Conservation (phyloP, 1,140 invertebrate genomes). For the Dolichoris vasculosae region DNA sequence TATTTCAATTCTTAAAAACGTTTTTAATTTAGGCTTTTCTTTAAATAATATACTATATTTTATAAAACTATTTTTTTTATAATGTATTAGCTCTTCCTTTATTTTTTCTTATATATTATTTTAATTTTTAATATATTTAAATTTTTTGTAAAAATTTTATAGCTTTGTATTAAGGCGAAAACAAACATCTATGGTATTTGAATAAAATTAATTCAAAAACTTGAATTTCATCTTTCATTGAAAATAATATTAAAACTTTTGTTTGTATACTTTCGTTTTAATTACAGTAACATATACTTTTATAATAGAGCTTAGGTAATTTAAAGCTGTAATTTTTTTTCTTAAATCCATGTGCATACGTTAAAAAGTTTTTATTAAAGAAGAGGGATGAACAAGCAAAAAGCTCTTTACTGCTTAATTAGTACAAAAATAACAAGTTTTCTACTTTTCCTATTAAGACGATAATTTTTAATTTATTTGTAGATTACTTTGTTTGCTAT, state of each 20-base stretch:
- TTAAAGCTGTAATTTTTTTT: not conserved
- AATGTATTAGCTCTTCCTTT: not conserved
- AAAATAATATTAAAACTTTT: slow-evolving; percentile 51
- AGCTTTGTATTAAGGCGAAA: not conserved
- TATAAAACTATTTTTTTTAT: too few relatives aligned
- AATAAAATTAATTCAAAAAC: not conserved
- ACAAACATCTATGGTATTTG: not conserved
- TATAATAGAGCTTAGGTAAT: not conserved
- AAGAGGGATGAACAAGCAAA: not conserved
- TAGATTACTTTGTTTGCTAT: slow-evolving; percentile 6
- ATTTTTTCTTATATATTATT: not conserved
- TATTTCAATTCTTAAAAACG: too few relatives aligned
- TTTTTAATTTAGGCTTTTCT: too few relatives aligned
- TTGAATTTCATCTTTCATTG: not conserved
- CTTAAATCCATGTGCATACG: not conserved
- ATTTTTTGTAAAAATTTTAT: not conserved
- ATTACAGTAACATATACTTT: slow-evolving; percentile 3
- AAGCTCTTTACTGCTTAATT: slow-evolving; percentile 10
- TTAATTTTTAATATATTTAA: not conserved
- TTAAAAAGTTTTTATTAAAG: slow-evolving; percentile 31
- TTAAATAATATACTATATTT: too few relatives aligned
- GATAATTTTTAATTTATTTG: slow-evolving; percentile 41
- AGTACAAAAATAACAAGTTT: slow-evolving; percentile 22
- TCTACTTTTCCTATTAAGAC: not conserved
- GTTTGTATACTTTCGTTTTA: slow-evolving; percentile 16